Evolutionary conservation across 2,888 invertebrate species (phyloP).

Genomic region (Patella pellucida): DNA sequence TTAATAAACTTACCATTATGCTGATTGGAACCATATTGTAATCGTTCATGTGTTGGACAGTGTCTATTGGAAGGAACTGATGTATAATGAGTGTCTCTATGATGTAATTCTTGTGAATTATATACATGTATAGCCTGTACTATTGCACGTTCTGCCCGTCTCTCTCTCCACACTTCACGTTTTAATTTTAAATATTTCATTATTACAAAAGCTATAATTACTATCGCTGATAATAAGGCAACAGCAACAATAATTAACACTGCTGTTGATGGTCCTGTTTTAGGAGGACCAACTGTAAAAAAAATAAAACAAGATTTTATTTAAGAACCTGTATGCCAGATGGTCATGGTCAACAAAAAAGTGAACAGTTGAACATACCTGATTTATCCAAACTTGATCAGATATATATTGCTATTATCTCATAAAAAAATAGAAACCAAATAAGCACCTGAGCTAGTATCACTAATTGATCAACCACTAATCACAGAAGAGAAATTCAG

Average conservation of each 20-base stretch:
- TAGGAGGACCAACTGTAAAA: constrained; percentile 20
- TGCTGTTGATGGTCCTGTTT: constrained; percentile 29
- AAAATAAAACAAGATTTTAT: not conserved
- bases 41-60: not conserved
- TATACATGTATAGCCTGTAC: constrained; percentile 17
- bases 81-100: not conserved
- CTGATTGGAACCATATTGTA: constrained; percentile 2
- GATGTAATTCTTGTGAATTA: constrained; percentile 20
- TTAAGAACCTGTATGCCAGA: too few species aligned
- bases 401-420: too few species aligned
- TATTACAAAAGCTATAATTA: constrained; percentile 10
- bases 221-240: constrained; percentile 21
- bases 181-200: constrained; percentile 15
- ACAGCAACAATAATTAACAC: constrained; percentile 35
- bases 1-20: not conserved
- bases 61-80: not conserved
- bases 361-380: too few species aligned
- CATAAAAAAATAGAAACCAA: too few species aligned
- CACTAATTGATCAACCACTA: too few species aligned
- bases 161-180: constrained; percentile 17
- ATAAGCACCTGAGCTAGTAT: too few species aligned
- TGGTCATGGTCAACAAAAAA: too few species aligned
- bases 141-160: constrained; percentile 22
- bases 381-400: too few species aligned
- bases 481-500: too few species aligned